Conservation (phyloP, 2,113 vertebrate genomes). For the Salvelinus fontinalis region DNA sequence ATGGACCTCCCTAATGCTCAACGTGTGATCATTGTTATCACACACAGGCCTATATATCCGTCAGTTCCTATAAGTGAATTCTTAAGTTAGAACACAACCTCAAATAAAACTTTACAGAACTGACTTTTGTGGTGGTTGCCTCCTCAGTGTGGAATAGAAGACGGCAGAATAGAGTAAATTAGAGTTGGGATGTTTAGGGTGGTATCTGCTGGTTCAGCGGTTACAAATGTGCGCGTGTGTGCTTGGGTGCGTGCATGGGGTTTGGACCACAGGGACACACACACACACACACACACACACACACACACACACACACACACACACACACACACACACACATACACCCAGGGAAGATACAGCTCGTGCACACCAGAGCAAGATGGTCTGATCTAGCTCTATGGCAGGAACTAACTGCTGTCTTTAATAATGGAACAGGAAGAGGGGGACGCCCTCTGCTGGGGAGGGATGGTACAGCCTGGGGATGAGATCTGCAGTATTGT, state of each 20-base stretch:
- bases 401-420: slow-evolving; percentile 1
- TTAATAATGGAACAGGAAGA: slow-evolving; percentile 2
- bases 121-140: too few species aligned
- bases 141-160: too few species aligned
- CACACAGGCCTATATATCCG: too few species aligned
- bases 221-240: background rate
- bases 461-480: background rate
- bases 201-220: background rate
- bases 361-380: background rate
- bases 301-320: background rate
- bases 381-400: background rate
- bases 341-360: background rate
- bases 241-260: background rate
- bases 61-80: too few species aligned
- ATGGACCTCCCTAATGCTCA: too few species aligned
- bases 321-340: background rate
- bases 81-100: too few species aligned
- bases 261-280: background rate
- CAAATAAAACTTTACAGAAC: too few species aligned
- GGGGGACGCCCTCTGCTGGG: slow-evolving; percentile 1
- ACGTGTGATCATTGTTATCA: too few species aligned
- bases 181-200: too few species aligned
- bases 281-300: background rate
- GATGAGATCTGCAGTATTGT: background rate
- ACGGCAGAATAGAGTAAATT: too few species aligned